Conservation (phyloP, 2,888 invertebrate genomes). For the Folsomia manolachei region DNA sequence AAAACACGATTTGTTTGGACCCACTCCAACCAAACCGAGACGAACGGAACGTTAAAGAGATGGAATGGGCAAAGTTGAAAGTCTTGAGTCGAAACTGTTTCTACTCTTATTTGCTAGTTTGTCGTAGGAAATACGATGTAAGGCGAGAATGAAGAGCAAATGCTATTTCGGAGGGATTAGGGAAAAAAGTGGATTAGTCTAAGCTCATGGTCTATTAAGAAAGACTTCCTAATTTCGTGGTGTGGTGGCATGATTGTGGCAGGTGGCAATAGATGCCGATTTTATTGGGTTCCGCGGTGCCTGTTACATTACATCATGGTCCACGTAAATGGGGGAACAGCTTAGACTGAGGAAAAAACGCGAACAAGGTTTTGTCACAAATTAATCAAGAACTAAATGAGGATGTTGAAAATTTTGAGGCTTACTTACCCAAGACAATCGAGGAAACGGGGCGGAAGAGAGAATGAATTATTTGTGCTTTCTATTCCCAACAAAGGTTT, state of each 20-base stretch:
- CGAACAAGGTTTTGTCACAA: not conserved
- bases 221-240: constrained; percentile 1
- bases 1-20: constrained; percentile 48
- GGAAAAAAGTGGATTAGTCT: constrained; percentile 4
- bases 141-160: not conserved
- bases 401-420: not conserved
- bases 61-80: constrained; percentile 2
- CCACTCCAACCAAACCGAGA: constrained; percentile 1
- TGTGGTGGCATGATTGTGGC: not conserved
- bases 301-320: too few species aligned
- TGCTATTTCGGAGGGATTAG: constrained; percentile 1
- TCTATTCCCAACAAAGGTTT: too few species aligned
- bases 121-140: too few species aligned
- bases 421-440: too few species aligned
- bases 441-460: too few species aligned
- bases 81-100: not conserved
- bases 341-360: not conserved
- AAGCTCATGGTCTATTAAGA: constrained; percentile 6
- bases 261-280: not conserved
- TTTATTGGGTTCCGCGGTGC: too few species aligned
- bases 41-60: not conserved
- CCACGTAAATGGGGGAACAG: not conserved
- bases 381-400: constrained; percentile 1
- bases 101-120: too few species aligned
- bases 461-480: too few species aligned